Evolutionary conservation across 2,797 vertebrate species (phyloP), one percentile per base, ranked within the genome.

Genomic region (Pelobates cultripes): DNA sequence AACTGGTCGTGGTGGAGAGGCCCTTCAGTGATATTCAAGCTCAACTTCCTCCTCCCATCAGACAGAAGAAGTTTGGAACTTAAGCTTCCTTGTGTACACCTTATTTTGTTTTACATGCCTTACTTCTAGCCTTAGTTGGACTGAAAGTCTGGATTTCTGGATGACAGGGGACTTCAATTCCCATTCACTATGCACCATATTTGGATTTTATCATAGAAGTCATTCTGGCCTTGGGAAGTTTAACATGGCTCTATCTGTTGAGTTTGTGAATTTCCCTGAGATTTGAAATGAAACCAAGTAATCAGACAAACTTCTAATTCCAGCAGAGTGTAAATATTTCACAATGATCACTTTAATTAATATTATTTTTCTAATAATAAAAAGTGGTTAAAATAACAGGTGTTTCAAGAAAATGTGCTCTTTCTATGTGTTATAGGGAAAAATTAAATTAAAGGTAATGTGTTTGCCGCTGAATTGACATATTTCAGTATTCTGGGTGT

Each of bases 1-100:
- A 95, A 67, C 88, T 99, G 2, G 96, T 99, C 43, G 91, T 95
- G 70, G 96, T 99, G 82, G 97, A 99, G 86, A 94, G 98, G 78
- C 96, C 96, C 17, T 87, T 98, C 73, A 84, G 92, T 87, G 96
- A 97, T 87, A 93, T 99, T 87, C 85, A 91, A 41, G 87, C 94
- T 14, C 95, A 96, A 84, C 93, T 99, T 78, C 96, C 98, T 0
- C 90, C 95, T 10, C 96, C 97, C 1, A 89, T 98, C 85, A 94
- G 94, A 73, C 94, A 95, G 92, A 98, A 99, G 93, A 97, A 95
- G 87, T 99, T 99, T 82, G 97, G 96, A 83, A 99, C 97, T 64
- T 98, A 94, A 92, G 78, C 14, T 17, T 40, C n/a, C 15, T 8
- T 15, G 28, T 40, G 61, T 40, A 28, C 28, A 28, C 28, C 28